These are phyloP conservation scores for Drosophila tani DNA, from an alignment of 1,140 invertebrate genomes.

Conservation along the genomic window DNA sequence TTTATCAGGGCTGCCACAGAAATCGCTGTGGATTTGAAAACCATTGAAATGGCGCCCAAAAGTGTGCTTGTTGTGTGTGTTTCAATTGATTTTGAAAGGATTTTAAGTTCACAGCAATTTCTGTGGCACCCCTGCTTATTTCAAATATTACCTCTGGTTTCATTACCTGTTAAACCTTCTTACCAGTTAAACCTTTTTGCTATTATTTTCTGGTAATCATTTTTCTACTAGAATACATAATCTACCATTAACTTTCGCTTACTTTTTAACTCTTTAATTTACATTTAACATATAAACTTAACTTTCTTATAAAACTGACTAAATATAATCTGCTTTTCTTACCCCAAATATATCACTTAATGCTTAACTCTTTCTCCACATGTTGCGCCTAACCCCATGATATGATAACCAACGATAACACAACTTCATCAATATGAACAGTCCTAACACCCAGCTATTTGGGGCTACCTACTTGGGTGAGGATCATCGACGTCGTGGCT, in stretches of 20 bases:
- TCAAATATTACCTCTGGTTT: neutral
- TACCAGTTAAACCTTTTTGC: too few species aligned
- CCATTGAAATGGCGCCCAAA: neutral
- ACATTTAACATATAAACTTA: neutral
- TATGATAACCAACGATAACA: conserved; percentile 48
- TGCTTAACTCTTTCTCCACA: conserved; percentile 52
- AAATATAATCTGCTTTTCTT: neutral
- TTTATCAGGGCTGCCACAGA: neutral
- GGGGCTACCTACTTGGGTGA: conserved; percentile 82
- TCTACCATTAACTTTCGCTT: neutral
- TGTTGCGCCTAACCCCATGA: conserved; percentile 55
- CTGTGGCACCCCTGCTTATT: neutral
- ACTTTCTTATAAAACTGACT: neutral
- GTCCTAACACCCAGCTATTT: conserved; percentile 84
- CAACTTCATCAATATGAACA: conserved; percentile 54
- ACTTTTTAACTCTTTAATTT: neutral
- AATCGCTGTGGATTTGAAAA: neutral
- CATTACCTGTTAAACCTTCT: too few species aligned
- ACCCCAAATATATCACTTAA: conserved; percentile 6
- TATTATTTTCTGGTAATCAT: too few species aligned
- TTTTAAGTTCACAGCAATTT: neutral
- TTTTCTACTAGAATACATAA: too few species aligned
- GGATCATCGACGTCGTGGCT: conserved; percentile 61
- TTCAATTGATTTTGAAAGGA: neutral
- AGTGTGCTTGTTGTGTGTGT: too few species aligned